These are phyloP conservation scores for Teleogryllus oceanicus DNA, from an alignment of 2,888 invertebrate genomes.

Conservation along the genomic window DNA sequence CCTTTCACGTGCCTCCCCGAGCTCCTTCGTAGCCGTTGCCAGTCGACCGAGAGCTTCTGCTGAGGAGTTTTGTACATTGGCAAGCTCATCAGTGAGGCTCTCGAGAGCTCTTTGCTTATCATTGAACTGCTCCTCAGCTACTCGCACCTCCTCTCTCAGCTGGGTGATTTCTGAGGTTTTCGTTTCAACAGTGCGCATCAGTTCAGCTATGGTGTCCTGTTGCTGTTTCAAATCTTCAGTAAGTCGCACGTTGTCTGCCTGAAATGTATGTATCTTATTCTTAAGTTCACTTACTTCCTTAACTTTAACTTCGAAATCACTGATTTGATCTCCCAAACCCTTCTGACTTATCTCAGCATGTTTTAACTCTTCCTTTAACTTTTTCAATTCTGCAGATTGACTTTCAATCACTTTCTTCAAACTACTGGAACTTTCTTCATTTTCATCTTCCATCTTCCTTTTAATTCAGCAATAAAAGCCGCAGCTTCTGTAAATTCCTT, in stretches of 20 bases:
- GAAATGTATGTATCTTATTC: not conserved
- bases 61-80: not conserved
- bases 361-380: not conserved
- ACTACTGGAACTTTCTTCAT: not conserved
- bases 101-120: not conserved
- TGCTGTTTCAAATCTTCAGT: not conserved
- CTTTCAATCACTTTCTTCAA: not conserved
- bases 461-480: not conserved
- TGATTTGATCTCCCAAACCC: not conserved
- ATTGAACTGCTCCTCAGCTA: not conserved
- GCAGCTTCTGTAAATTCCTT: too few relatives aligned
- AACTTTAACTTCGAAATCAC: not conserved
- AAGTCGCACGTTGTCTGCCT: not conserved
- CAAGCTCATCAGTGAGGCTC: not conserved
- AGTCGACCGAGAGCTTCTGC: not conserved
- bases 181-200: not conserved
- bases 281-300: not conserved
- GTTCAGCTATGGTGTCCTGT: not conserved
- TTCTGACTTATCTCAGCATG: conserved; percentile 7
- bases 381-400: not conserved
- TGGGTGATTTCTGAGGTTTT: not conserved
- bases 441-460: not conserved
- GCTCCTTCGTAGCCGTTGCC: not conserved
- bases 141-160: not conserved
- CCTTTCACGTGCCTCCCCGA: not conserved